Base-by-base conservation (phyloP, 2,888 invertebrate species). In the Conomelus anceps region DNA sequence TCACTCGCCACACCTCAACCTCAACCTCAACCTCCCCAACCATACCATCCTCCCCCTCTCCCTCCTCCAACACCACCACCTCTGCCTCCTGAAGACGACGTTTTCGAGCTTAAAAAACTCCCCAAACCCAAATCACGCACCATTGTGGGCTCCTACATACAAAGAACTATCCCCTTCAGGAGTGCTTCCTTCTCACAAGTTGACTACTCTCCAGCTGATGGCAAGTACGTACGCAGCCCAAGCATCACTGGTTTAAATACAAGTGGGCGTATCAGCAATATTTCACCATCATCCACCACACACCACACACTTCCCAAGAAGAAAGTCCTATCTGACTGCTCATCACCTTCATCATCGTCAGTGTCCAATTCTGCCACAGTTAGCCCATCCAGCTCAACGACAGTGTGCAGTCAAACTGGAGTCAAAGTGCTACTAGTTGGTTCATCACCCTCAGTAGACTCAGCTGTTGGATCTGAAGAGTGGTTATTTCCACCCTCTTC, bases 171-270 rank as follows among this genome's bases (percentile, higher is more conserved):
- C 91, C 97, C 97, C 0, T 96, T 96, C 92, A 95, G 98, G 84
- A 97, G 97, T 92, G 97, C 97, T 7, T 98, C 98, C 9, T 98
- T 98, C 92, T 97, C 98, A 0, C 97, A 98, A 93, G 97, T 97
- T 90, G 97, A 98, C 93, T 96, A 96, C 92, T 94, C 94, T 13
- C 94, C 95, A 0, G 95, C 95, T 89, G 95, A 96, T 91, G 94
- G 94, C 86, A 95, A 95, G 92, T 95, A 95, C 92, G 93, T 94
- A 29, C 93, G 94, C 11, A 89, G 89, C 86, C 89, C 90, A 22
- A 88, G 91, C 13, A 87, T 87, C 41, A 85, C 87, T 84, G 90
- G 90, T 22, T 41, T 89, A n/a, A 26, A 85, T 85, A 85, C 87
- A 26, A 89, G 85, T 24, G 87, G 89, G 7, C 11, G 11, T 17